Conservation (phyloP, 2,888 invertebrate species). For the Melikaiella ostensackeni region DNA sequence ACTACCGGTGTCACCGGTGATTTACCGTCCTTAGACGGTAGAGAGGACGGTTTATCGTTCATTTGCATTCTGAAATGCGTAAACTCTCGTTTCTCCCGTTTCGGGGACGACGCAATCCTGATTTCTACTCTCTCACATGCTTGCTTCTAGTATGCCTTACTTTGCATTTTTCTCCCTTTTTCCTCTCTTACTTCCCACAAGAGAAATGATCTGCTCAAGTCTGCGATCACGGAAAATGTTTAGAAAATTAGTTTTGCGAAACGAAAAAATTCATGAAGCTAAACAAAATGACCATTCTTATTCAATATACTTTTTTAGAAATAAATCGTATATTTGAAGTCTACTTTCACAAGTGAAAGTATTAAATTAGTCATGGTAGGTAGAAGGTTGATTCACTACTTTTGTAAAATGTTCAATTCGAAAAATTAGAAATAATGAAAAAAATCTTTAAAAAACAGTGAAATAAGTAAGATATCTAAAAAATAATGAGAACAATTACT, state of each 20-base stretch:
- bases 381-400: too few species aligned
- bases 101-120: slow-evolving; percentile 33
- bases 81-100: slow-evolving; percentile 48
- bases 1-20: slow-evolving; percentile 67
- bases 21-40: slow-evolving; percentile 62
- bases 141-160: slow-evolving; percentile 38
- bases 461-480: too few species aligned
- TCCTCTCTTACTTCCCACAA: background rate
- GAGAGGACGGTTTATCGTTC: slow-evolving; percentile 66
- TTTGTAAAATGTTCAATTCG: too few species aligned
- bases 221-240: background rate
- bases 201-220: slow-evolving; percentile 7
- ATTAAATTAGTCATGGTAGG: too few species aligned
- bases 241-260: background rate
- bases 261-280: background rate
- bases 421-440: too few species aligned
- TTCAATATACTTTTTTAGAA: too few species aligned
- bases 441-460: too few species aligned
- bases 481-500: too few species aligned
- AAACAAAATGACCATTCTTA: too few species aligned
- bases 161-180: slow-evolving; percentile 22
- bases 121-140: slow-evolving; percentile 32
- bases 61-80: slow-evolving; percentile 64
- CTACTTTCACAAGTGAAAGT: too few species aligned
- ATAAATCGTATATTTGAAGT: too few species aligned